These are phyloP conservation scores for Trichomalopsis sarcophagae DNA, from an alignment of 1,140 invertebrate genomes.

Conservation along the genomic window DNA sequence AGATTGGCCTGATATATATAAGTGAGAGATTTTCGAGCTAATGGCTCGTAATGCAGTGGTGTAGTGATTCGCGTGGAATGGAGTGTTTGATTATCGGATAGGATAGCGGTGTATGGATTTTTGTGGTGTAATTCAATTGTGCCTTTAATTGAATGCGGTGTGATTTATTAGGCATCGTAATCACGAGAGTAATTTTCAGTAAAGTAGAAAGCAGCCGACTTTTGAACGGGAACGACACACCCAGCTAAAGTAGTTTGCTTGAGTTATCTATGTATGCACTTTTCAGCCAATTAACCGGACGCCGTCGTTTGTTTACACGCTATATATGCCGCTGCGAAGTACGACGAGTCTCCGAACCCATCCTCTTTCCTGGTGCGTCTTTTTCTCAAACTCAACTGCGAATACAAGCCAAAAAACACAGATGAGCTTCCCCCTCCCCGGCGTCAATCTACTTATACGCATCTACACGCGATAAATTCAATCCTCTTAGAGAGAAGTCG, in stretches of 20 bases:
- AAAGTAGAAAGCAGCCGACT: not conserved
- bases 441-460: too few species aligned
- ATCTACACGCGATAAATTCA: conserved; percentile 17
- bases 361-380: too few species aligned
- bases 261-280: not conserved
- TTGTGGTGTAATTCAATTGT: too few species aligned
- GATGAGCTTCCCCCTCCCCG: not conserved
- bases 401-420: not conserved
- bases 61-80: too few species aligned
- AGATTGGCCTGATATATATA: too few species aligned
- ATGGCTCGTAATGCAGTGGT: too few species aligned
- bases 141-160: too few species aligned
- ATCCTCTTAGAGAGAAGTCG: conserved; percentile 30
- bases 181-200: too few species aligned
- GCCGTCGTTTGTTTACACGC: not conserved
- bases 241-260: not conserved
- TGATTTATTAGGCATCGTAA: too few species aligned
- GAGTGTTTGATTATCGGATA: too few species aligned
- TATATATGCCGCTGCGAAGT: conserved; percentile 2
- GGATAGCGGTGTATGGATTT: too few species aligned
- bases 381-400: not conserved
- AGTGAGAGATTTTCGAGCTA: too few species aligned
- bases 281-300: conserved; percentile 10
- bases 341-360: not conserved
- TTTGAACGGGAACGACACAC: not conserved